phyloP scores from a whole-genome alignment of 2,888 invertebrate species.

The Cephonodes hylas region DNA sequence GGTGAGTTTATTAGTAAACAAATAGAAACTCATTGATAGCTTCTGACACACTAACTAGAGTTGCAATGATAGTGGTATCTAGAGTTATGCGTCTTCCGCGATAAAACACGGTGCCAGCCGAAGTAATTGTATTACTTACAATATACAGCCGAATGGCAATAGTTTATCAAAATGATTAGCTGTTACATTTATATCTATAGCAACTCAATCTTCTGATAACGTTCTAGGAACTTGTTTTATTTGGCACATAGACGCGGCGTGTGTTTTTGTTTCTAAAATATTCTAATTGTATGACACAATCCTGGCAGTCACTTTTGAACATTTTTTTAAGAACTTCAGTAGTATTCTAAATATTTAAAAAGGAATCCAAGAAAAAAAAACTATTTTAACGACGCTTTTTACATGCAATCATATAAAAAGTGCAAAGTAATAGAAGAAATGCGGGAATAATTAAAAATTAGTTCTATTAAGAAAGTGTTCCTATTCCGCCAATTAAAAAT shows the following conservation, averaged over 20 bases:
- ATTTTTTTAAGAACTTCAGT: too few relatives aligned
- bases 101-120: conserved; percentile 6
- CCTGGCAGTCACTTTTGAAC: too few relatives aligned
- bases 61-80: conserved; percentile 8
- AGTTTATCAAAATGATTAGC: conserved; percentile 9
- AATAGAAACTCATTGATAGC: conserved; percentile 34
- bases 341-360: too few relatives aligned
- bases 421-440: too few relatives aligned
- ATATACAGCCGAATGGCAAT: conserved; percentile 7
- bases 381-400: too few relatives aligned
- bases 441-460: not conserved
- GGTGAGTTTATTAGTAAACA: conserved; percentile 44
- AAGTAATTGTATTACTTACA: conserved; percentile 5
- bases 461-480: not conserved
- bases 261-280: not conserved
- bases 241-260: not conserved
- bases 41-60: conserved; percentile 15
- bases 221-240: not conserved
- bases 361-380: too few relatives aligned
- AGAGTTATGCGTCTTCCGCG: conserved; percentile 8
- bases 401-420: too few relatives aligned
- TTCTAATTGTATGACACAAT: not conserved
- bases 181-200: conserved; percentile 8
- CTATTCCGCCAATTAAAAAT: not conserved
- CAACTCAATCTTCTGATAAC: not conserved